phyloP scores from a whole-genome alignment of 2,113 vertebrate genomes.

The Suncus etruscus region DNA sequence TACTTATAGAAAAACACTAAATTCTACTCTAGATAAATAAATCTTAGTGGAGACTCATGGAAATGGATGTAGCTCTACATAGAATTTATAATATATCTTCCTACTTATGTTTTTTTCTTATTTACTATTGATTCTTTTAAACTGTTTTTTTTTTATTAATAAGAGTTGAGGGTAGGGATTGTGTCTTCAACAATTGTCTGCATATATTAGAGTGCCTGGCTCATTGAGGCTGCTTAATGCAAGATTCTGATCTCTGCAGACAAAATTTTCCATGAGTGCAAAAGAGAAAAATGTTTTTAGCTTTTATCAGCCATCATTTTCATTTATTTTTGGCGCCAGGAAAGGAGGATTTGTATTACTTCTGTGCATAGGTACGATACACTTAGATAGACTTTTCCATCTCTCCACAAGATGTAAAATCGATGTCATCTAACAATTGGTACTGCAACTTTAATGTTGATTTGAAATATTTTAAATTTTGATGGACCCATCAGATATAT shows the following conservation, averaged over 20 bases:
- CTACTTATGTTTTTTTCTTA: not conserved
- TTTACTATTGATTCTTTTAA: conserved; percentile 37
- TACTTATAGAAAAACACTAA: not conserved
- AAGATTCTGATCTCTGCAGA: not conserved
- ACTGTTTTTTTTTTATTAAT: conserved; percentile 15
- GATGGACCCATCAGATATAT: conserved; percentile 66
- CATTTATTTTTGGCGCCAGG: conserved; percentile 65
- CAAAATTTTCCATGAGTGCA: conserved; percentile 22
- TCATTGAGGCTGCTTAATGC: not conserved
- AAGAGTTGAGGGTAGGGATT: not conserved
- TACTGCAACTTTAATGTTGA: conserved; percentile 54
- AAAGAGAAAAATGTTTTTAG: conserved; percentile 60
- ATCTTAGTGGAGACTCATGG: not conserved
- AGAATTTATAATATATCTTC: conserved; percentile 18
- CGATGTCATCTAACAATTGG: conserved; percentile 49
- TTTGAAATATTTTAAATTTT: conserved; percentile 76
- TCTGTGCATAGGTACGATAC: conserved; percentile 4
- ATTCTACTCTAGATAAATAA: not conserved
- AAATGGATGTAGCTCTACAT: not conserved
- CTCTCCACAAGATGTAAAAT: conserved; percentile 55
- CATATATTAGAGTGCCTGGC: not conserved
- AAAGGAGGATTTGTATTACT: conserved; percentile 62
- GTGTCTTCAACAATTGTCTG: not conserved
- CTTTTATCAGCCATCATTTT: conserved; percentile 64
- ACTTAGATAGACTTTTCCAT: conserved; percentile 56